Conservation (phyloP, 2,888 invertebrate genomes). For the Charanyca ferruginea region DNA sequence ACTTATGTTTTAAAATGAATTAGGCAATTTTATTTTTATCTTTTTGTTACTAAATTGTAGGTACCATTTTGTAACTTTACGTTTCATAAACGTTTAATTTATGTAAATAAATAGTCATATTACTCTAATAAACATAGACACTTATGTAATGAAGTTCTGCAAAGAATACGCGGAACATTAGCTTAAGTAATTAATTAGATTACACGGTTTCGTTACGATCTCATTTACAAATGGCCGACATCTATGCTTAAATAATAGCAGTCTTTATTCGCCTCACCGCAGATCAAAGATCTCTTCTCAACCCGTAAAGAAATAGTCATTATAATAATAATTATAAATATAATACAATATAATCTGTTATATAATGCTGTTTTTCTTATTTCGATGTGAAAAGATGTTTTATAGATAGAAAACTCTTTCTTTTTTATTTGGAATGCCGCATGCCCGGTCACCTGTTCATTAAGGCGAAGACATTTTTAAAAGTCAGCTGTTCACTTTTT, state of each 20-base stretch:
- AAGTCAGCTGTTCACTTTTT: not conserved
- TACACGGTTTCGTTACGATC: conserved; percentile 15
- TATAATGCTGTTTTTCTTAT: conserved; percentile 30
- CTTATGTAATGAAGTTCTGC: not conserved
- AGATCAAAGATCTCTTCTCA: not conserved
- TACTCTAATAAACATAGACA: not conserved
- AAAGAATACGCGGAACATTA: not conserved
- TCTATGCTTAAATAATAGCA: conserved; percentile 21
- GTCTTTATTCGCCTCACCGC: not conserved
- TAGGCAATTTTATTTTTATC: not conserved
- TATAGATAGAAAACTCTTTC: conserved; percentile 37
- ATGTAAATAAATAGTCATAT: conserved; percentile 3
- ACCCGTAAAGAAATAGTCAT: not conserved
- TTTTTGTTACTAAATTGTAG: not conserved
- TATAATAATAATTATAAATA: too few relatives aligned
- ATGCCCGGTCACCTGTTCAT: conserved; percentile 36
- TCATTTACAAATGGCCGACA: conserved; percentile 21
- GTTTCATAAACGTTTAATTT: conserved; percentile 16
- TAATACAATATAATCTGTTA: too few relatives aligned
- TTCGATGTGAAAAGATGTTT: conserved; percentile 34
- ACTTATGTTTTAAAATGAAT: too few relatives aligned
- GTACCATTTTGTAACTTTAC: not conserved
- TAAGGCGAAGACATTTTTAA: conserved; percentile 35
- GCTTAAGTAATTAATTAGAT: conserved; percentile 8
- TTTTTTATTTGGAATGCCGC: conserved; percentile 46